Percentiles rank a stretch among this genome's conserved stretches.
Conservation (phyloP, 1,140 invertebrate species). For the Leptinotarsa lineolata region DNA sequence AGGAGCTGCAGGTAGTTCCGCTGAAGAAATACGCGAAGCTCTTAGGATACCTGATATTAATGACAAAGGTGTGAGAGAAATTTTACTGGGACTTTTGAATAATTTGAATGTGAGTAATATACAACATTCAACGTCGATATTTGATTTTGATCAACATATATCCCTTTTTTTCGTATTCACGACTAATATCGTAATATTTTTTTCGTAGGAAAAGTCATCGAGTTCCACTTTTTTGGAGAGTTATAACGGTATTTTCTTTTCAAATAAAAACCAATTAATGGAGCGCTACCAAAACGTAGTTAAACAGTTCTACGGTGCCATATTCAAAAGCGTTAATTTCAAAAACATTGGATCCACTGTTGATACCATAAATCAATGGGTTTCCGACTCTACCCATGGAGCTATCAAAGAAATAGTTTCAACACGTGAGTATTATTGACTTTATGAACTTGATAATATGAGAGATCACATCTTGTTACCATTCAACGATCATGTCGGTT, state of each 20-base stretch:
- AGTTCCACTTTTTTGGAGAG: slow-evolving; percentile 36
- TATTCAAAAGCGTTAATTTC: slow-evolving; percentile 61
- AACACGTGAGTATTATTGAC: slow-evolving; percentile 48
- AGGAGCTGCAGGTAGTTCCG: slow-evolving; percentile 63
- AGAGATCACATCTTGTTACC: too few relatives aligned
- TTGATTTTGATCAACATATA: neutral
- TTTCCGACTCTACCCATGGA: slow-evolving; percentile 61
- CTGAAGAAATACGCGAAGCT: slow-evolving; percentile 62
- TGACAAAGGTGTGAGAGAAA: slow-evolving; percentile 55
- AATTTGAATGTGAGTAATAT: slow-evolving; percentile 58
- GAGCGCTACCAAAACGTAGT: slow-evolving; percentile 55
- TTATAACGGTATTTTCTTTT: slow-evolving; percentile 58
- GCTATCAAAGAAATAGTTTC: slow-evolving; percentile 63
- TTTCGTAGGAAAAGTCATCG: slow-evolving; percentile 35
- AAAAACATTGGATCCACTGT: slow-evolving; percentile 51
- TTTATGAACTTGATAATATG: too few relatives aligned
- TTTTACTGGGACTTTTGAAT: slow-evolving; percentile 57
- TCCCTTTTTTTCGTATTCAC: neutral
- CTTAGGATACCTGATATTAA: slow-evolving; percentile 61
- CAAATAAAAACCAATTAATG: slow-evolving; percentile 49
- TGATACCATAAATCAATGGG: slow-evolving; percentile 67
- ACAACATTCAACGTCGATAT: neutral
- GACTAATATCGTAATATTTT: neutral
- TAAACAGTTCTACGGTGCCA: slow-evolving; percentile 55
- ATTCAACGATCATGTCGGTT: too few relatives aligned